Percentiles rank a stretch among this genome's conserved stretches.
Conservation (phyloP, 2,113 vertebrate species). For the Crotalus viridis region DNA sequence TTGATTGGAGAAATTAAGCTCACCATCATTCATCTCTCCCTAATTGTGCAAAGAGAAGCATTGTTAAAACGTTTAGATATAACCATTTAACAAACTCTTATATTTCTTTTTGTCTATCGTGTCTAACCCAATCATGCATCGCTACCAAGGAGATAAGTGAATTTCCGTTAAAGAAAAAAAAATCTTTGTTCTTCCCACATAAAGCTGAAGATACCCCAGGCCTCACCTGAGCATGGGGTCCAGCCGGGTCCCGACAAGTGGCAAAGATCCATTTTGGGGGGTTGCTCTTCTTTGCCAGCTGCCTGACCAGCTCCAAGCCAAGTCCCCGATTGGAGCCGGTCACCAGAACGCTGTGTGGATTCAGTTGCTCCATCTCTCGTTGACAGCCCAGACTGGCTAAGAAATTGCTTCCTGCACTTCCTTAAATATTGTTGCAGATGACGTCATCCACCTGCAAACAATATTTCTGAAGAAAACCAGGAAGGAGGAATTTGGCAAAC, state of each 20-base stretch:
- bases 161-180: neutral
- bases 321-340: constrained; percentile 66
- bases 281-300: constrained; percentile 39
- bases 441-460: neutral
- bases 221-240: constrained; percentile 4
- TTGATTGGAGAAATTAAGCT: neutral
- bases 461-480: neutral
- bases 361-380: neutral
- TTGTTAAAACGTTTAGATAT: too few species aligned
- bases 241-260: constrained; percentile 60
- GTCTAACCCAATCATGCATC: neutral
- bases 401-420: neutral
- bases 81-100: too few species aligned
- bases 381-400: neutral
- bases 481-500: neutral
- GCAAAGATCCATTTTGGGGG: constrained; percentile 60
- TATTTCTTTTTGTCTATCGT: too few species aligned
- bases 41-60: too few species aligned
- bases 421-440: neutral
- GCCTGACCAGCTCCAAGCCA: constrained; percentile 62
- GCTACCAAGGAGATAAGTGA: neutral
- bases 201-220: neutral
- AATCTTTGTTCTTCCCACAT: neutral
- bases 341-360: constrained; percentile 37
- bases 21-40: too few species aligned